Conservation (phyloP, 1,140 invertebrate genomes). For the Drosophila serrata region DNA sequence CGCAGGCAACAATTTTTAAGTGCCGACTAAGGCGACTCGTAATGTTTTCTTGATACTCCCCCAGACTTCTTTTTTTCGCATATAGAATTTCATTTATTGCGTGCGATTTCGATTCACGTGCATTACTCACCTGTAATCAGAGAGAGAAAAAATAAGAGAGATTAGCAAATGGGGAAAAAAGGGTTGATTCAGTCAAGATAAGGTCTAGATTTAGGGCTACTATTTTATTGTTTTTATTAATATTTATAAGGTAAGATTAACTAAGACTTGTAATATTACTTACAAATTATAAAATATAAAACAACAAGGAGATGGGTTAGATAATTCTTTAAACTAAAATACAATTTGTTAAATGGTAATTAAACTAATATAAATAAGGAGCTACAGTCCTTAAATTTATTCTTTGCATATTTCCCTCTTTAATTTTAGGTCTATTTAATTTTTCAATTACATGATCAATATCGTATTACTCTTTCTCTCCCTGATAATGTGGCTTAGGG, state of each 20-base stretch:
- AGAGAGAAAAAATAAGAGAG: slow-evolving; percentile 22
- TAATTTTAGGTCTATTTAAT: not conserved
- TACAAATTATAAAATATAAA: not conserved
- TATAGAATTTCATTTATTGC: slow-evolving; percentile 40
- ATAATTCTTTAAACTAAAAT: not conserved
- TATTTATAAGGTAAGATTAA: slow-evolving; percentile 11
- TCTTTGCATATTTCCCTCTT: no score
- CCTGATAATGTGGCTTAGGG: not conserved
- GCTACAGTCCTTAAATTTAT: no score
- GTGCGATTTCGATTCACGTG: slow-evolving; percentile 37
- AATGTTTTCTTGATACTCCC: slow-evolving; percentile 30
- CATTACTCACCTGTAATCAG: slow-evolving; percentile 71
- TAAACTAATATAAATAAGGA: not conserved
- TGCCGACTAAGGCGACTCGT: slow-evolving; percentile 46
- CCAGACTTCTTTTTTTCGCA: slow-evolving; percentile 25
- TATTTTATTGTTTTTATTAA: slow-evolving; percentile 9
- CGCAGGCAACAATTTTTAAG: slow-evolving; percentile 51
- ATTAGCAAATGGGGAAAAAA: slow-evolving; percentile 40
- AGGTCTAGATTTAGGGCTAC: slow-evolving; percentile 14
- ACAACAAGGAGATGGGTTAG: not conserved
- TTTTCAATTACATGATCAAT: slow-evolving; percentile 26
- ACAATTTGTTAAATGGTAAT: not conserved
- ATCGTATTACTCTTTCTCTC: slow-evolving; percentile 34
- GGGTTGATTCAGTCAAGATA: slow-evolving; percentile 25
- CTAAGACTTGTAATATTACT: not conserved